These are phyloP conservation scores for Melanogrammus aeglefinus DNA, from an alignment of 2,797 vertebrate genomes.

Conservation along the genomic window DNA sequence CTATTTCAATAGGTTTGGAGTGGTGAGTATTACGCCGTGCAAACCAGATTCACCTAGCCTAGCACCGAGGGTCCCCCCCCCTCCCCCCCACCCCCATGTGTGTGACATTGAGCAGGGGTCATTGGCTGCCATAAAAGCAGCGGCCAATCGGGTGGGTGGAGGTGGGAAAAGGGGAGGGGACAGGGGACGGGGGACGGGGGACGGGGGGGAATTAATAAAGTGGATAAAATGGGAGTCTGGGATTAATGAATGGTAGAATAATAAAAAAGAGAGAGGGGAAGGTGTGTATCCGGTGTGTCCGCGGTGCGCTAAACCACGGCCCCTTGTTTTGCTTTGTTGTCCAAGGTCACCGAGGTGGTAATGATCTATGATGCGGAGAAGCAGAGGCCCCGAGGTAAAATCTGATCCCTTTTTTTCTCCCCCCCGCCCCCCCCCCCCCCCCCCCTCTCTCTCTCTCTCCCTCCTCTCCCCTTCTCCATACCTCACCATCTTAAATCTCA, in stretches of 20 bases:
- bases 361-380: slow-evolving; percentile 99
- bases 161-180: slow-evolving; percentile 8
- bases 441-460: slow-evolving; percentile 45
- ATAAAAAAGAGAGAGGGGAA: slow-evolving; percentile 23
- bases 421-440: slow-evolving; percentile 5
- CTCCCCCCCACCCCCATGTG: slow-evolving; percentile 39
- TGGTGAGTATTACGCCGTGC: slow-evolving; percentile 83
- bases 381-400: slow-evolving; percentile 99
- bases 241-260: slow-evolving; percentile 37
- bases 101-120: slow-evolving; percentile 54
- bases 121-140: slow-evolving; percentile 23
- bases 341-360: slow-evolving; percentile 99
- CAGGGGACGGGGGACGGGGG: no score
- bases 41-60: slow-evolving; percentile 23
- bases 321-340: slow-evolving; percentile 73
- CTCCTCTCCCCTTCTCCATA: slow-evolving; percentile 70
- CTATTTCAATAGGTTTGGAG: slow-evolving; percentile 99
- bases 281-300: slow-evolving; percentile 30
- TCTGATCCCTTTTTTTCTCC: slow-evolving; percentile 82
- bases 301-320: slow-evolving; percentile 60
- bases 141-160: background rate
- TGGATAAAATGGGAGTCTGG: slow-evolving; percentile 31
- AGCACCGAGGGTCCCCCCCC: slow-evolving; percentile 39
- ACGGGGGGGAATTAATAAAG: slow-evolving; percentile 29
- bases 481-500: slow-evolving; percentile 85